phyloP scores from a whole-genome alignment of 2,113 vertebrate genomes.

The Oryzias javanicus region DNA sequence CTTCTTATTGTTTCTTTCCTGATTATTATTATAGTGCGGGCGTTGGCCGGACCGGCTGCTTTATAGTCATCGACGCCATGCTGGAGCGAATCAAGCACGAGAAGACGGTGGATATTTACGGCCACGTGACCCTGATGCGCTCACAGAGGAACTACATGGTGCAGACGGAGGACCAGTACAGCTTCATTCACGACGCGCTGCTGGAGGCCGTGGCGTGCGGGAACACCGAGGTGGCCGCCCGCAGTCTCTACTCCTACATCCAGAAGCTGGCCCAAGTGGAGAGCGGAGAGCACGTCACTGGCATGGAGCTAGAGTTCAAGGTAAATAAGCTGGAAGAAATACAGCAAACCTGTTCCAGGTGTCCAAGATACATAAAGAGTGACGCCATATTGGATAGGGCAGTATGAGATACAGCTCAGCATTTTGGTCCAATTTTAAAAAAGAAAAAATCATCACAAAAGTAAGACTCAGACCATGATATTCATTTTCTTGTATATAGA shows the following conservation, averaged over 20 bases:
- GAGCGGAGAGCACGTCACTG: conserved; percentile 90
- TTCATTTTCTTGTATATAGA: too few species aligned
- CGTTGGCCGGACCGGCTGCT: conserved; percentile 93
- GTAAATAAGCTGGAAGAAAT: conserved; percentile 55
- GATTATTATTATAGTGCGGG: conserved; percentile 82
- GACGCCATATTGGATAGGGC: too few species aligned
- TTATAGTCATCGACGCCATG: conserved; percentile 98
- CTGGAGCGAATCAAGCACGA: conserved; percentile 95
- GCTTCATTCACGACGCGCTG: conserved; percentile 97
- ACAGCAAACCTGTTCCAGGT: too few species aligned
- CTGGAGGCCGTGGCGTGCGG: conserved; percentile 96
- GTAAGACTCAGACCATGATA: too few species aligned
- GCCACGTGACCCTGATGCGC: conserved; percentile 96
- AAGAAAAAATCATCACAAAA: too few species aligned
- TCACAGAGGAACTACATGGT: conserved; percentile 99
- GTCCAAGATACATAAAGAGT: too few species aligned
- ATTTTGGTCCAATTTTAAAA: too few species aligned
- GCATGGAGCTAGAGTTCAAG: conserved; percentile 99
- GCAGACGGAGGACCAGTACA: conserved; percentile 98
- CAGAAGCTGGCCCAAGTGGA: conserved; percentile 95
- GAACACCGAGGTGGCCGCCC: conserved; percentile 93
- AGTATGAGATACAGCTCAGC: too few species aligned
- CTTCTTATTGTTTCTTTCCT: neutral
- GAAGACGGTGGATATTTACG: conserved; percentile 97
- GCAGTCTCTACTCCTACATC: conserved; percentile 95